Evolutionary conservation across 35 echinoderm and acorn worm species (phyloP).

Genomic region (Diadema setosum): DNA sequence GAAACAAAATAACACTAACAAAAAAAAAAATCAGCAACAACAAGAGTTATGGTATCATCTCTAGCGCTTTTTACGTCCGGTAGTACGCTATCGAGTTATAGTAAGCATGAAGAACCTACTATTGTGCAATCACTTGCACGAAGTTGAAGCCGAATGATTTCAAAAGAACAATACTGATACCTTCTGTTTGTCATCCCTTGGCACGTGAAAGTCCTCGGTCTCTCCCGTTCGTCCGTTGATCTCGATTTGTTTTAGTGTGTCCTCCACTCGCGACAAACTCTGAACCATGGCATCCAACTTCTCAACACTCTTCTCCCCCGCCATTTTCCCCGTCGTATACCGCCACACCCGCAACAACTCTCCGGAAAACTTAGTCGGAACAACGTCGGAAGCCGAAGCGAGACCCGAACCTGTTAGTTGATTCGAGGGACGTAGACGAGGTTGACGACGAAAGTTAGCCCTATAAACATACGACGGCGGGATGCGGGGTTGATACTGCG

Average conservation of each 20-base stretch:
- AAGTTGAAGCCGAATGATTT: too few species aligned
- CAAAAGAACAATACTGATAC: neutral
- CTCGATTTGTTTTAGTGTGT: slow-evolving; percentile 71
- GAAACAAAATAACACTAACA: too few species aligned
- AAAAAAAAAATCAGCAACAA: too few species aligned
- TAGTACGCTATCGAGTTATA: too few species aligned
- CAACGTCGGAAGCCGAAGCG: too few species aligned
- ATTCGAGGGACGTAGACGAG: neutral
- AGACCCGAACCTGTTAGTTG: neutral
- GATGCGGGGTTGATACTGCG: neutral
- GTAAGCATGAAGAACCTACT: too few species aligned
- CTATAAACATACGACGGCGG: neutral
- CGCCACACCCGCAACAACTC: neutral
- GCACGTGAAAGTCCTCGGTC: slow-evolving; percentile 63
- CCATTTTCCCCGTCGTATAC: neutral
- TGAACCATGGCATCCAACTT: slow-evolving; percentile 12
- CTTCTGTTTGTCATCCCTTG: slow-evolving; percentile 54
- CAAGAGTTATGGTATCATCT: too few species aligned
- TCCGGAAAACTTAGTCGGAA: too few species aligned
- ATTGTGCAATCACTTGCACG: too few species aligned
- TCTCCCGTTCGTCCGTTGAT: slow-evolving; percentile 54
- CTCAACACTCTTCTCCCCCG: neutral
- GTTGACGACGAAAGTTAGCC: neutral
- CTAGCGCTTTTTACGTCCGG: too few species aligned
- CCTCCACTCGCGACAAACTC: slow-evolving; percentile 38